phyloP scores from a whole-genome alignment of 1,140 invertebrate genomes.

The Hesperophylax magnus region DNA sequence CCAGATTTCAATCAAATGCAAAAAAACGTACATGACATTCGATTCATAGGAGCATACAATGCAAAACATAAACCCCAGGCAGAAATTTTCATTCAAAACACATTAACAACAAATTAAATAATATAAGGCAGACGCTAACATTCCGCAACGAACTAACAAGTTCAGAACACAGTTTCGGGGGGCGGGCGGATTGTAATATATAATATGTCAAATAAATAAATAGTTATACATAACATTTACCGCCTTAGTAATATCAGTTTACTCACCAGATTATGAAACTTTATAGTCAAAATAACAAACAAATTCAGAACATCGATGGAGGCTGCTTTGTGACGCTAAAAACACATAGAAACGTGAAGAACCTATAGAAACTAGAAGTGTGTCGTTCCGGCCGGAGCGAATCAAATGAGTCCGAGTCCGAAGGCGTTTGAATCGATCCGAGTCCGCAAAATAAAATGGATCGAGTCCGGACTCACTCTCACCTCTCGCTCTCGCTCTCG shows the following conservation, averaged over 20 bases:
- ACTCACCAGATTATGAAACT: slow-evolving; percentile 16
- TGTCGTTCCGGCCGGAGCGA: no score
- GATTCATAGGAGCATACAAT: neutral
- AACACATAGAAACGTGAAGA: neutral
- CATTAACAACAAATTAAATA: neutral
- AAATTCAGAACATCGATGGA: slow-evolving; percentile 22
- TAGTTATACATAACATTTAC: neutral
- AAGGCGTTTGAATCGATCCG: no score
- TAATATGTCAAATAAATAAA: neutral
- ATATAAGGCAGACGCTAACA: slow-evolving; percentile 3
- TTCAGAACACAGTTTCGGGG: neutral
- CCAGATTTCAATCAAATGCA: slow-evolving; percentile 13
- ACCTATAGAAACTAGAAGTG: no score
- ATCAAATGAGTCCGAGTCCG: no score
- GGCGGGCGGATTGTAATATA: neutral
- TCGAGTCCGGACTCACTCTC: no score
- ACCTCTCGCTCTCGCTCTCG: no score
- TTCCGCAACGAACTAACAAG: neutral
- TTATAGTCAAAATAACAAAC: slow-evolving; percentile 38
- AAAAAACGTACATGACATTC: neutral
- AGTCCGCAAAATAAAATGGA: no score
- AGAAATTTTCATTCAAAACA: slow-evolving; percentile 18
- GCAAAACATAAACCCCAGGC: neutral
- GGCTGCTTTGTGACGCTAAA: slow-evolving; percentile 43
- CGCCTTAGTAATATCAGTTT: neutral